Conservation (phyloP, 1,140 invertebrate species). For the Hyles vespertilio region DNA sequence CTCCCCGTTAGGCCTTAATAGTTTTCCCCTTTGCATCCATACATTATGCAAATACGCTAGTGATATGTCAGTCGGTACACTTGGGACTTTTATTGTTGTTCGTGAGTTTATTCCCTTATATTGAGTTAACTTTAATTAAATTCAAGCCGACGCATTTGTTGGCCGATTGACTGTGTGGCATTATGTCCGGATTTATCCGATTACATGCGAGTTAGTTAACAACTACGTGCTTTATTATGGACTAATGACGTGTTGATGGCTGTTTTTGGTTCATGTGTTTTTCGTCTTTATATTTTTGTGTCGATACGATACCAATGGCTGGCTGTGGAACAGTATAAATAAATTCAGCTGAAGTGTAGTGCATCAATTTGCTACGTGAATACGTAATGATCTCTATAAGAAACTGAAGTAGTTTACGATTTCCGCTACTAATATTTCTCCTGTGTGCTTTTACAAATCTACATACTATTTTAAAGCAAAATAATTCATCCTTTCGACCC, state of each 20-base stretch:
- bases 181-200: constrained; percentile 62
- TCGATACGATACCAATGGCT: too few relatives aligned
- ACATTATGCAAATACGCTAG: constrained; percentile 73
- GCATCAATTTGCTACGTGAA: too few relatives aligned
- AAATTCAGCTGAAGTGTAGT: too few relatives aligned
- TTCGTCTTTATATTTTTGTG: too few relatives aligned
- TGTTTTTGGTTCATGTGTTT: too few relatives aligned
- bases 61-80: constrained; percentile 69
- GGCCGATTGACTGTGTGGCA: constrained; percentile 61
- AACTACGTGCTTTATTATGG: constrained; percentile 14
- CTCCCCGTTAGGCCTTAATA: constrained; percentile 58
- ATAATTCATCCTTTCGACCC: too few relatives aligned
- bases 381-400: too few relatives aligned
- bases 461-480: too few relatives aligned
- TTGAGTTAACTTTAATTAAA: constrained; percentile 75
- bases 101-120: constrained; percentile 67
- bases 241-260: constrained; percentile 13
- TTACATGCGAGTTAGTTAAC: constrained; percentile 27
- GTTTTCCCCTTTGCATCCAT: constrained; percentile 63
- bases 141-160: constrained; percentile 62
- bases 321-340: too few relatives aligned
- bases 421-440: too few relatives aligned
- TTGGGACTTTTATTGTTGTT: constrained; percentile 70
- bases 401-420: too few relatives aligned
- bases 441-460: too few relatives aligned